phyloP scores from a whole-genome alignment of 2,113 vertebrate species.

The Corynorhinus townsendii region DNA sequence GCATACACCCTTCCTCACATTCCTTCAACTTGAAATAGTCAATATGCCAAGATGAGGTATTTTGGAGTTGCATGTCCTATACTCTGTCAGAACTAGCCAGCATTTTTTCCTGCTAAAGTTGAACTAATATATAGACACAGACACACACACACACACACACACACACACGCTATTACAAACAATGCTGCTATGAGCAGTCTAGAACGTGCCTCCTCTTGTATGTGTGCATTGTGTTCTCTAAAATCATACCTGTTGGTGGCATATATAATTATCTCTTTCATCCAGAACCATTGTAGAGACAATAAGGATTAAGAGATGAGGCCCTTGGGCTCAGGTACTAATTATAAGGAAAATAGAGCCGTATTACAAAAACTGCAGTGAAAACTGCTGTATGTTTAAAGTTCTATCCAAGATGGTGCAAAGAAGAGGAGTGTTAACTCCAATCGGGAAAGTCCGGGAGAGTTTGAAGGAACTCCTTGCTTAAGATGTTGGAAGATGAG shows the following conservation, averaged over 20 bases:
- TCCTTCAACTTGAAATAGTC: neutral
- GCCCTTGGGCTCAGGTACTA: neutral
- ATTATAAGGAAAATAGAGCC: neutral
- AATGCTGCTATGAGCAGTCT: neutral
- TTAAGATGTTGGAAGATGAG: neutral
- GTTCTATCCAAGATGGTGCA: neutral
- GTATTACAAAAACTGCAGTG: neutral
- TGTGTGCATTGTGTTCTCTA: neutral
- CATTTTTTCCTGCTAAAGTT: neutral
- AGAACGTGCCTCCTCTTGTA: neutral
- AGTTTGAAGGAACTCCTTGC: neutral
- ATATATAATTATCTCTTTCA: neutral
- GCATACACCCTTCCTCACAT: neutral
- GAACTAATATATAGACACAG: no score
- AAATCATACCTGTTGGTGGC: neutral
- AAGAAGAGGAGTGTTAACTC: constrained; percentile 9
- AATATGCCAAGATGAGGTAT: fast-evolving
- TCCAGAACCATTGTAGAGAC: neutral
- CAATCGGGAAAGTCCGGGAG: neutral
- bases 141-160: no score
- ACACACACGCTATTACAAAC: neutral
- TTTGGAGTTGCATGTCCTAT: neutral
- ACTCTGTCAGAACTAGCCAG: neutral
- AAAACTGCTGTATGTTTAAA: neutral
- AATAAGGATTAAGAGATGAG: neutral